Evolutionary conservation across 2,888 invertebrate genomes (phyloP), one percentile per base, ranked within the genome.

Genomic region (Euplexia lucipara): DNA sequence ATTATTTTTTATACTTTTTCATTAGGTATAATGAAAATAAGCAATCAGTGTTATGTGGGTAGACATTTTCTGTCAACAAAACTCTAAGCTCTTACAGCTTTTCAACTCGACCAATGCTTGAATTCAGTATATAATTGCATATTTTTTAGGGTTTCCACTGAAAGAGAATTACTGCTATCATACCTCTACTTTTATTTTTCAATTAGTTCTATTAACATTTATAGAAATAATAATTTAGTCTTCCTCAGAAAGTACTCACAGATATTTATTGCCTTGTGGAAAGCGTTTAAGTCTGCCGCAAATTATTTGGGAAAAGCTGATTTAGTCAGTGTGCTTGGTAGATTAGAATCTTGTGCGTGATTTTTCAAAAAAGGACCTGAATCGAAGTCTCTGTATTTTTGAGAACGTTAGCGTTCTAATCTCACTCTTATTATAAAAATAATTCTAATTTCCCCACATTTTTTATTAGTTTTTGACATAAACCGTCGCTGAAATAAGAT

Each of bases 131-230:
- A 45, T 56, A 47, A 57, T 69, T 68, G 45, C 58, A 65, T 35
- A 41, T 16, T 39, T 67, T 69, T 10, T 48, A 39, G n/a, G 35
- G 47, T 18, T 70, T 69, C 12, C 9, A 41, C n/a, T 70, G 20
- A 45, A 68, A 10, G 14, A 14, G 1, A 20, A 8, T 39, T 53
- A 45, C 34, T 14, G 34, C 37, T 37, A 16, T 30, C 7, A 2
- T 6, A 12, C 10, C 37, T 68, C 12, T 32, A 1, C 3, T 32
- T 32, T 42, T 16, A 22, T 35, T 42, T 37, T 22, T 5, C 12
- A 22, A 54, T 30, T 30, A 30, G 20, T 14, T 47, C 1, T 63
- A 3, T 30, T 20, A 56, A 26, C 14, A 10, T 18, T 32, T 12
- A 10, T 22, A 37, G 22, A 32, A 64, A 3, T 48, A 0, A 16